Percentiles rank a stretch among this genome's conserved stretches.
These are phyloP conservation scores for Agrochola macilenta DNA, from an alignment of 2,888 invertebrate genomes.

Conservation along the genomic window DNA sequence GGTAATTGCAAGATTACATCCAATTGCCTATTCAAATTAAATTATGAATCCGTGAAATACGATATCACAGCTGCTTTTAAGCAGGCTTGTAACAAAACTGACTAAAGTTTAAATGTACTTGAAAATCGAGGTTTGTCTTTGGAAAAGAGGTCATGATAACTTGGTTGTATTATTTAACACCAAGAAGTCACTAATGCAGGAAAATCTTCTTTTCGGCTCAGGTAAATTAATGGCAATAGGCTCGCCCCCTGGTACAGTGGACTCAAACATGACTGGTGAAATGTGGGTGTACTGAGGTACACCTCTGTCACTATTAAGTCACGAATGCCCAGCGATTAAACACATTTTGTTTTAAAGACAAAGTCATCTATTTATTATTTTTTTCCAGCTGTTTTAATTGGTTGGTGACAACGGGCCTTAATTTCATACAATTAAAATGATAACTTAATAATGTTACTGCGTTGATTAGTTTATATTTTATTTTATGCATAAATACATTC, in stretches of 20 bases:
- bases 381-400: conserved; percentile 12
- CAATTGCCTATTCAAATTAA: conserved; percentile 46
- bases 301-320: too few species aligned
- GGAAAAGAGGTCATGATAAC: neutral
- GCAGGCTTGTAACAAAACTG: conserved; percentile 1
- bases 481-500: conserved; percentile 61
- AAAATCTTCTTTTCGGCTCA: neutral
- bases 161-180: neutral
- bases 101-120: neutral
- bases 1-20: conserved; percentile 53
- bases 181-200: neutral
- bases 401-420: conserved; percentile 9
- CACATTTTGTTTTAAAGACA: neutral
- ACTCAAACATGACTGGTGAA: too few species aligned
- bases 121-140: neutral
- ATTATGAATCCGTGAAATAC: conserved; percentile 53
- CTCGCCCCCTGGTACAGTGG: neutral
- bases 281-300: too few species aligned
- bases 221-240: neutral
- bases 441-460: conserved; percentile 43
- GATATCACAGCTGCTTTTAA: conserved; percentile 26
- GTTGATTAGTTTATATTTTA: conserved; percentile 56
- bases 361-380: neutral
- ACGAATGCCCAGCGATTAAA: too few species aligned
- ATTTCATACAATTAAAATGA: conserved; percentile 18